Percentiles rank a stretch among this genome's conserved stretches.
phyloP scores from a whole-genome alignment of 2,888 invertebrate species.

The Amphipoea lucens region DNA sequence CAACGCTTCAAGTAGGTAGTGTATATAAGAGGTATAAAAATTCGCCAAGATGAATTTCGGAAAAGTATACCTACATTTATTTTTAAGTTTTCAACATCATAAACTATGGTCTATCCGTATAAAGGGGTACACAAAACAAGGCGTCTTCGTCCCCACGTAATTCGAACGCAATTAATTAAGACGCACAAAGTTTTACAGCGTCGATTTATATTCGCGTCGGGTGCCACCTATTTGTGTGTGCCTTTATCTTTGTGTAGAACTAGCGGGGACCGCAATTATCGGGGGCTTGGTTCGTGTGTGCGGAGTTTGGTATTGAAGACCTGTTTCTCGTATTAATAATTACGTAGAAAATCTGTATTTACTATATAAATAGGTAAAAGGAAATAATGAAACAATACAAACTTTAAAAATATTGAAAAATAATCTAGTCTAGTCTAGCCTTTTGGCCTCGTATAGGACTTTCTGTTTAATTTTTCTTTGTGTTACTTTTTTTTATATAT shows the following conservation, averaged over 20 bases:
- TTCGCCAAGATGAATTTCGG: not conserved
- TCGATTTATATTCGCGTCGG: constrained; percentile 84
- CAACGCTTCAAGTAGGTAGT: not conserved
- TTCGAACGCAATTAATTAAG: constrained; percentile 86
- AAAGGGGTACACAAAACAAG: constrained; percentile 61
- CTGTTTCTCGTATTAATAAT: not conserved
- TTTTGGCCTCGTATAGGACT: too few relatives aligned
- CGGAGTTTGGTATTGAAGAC: constrained; percentile 15
- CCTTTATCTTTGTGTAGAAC: constrained; percentile 72
- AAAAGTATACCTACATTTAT: not conserved
- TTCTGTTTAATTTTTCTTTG: too few relatives aligned
- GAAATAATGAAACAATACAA: not conserved
- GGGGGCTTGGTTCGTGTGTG: constrained; percentile 20
- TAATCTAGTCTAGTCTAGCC: too few relatives aligned
- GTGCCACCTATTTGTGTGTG: constrained; percentile 73
- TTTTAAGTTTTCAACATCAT: too few relatives aligned
- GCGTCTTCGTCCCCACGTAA: constrained; percentile 69
- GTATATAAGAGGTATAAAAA: not conserved
- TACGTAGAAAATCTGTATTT: not conserved
- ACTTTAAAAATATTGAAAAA: too few relatives aligned
- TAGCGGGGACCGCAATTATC: constrained; percentile 38
- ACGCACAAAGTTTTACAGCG: constrained; percentile 81
- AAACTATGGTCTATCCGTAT: constrained; percentile 3
- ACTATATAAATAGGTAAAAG: not conserved
- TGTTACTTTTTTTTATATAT: too few relatives aligned